Percentiles rank a stretch among this genome's conserved stretches.
phyloP scores from a whole-genome alignment of 37 sponge, comb jelly and placozoan species.

The Chondrosia reniformis region DNA sequence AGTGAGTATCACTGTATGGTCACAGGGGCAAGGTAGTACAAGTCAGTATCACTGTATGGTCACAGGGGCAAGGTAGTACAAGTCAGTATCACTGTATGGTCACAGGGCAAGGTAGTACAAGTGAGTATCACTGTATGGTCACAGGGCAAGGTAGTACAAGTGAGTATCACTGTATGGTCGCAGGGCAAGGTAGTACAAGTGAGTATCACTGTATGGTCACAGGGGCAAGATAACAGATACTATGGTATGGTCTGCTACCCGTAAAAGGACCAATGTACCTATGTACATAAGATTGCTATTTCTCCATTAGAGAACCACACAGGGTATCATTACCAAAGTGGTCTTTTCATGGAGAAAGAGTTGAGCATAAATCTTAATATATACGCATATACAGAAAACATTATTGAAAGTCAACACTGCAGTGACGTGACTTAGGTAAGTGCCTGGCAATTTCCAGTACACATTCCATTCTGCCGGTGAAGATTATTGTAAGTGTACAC shows the following conservation, averaged over 20 bases:
- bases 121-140: too few species aligned
- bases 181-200: too few species aligned
- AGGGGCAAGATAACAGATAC: not conserved
- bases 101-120: constrained; percentile 1
- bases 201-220: not conserved
- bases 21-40: too few species aligned
- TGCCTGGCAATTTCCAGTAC: too few species aligned
- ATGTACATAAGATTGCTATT: not conserved
- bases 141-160: too few species aligned
- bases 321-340: not conserved
- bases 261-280: constrained; percentile 11
- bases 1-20: too few species aligned
- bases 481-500: too few species aligned
- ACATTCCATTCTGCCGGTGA: too few species aligned
- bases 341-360: constrained; percentile 21
- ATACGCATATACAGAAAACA: not conserved
- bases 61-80: too few species aligned
- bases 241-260: not conserved
- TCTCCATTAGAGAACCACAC: constrained; percentile 19
- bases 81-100: too few species aligned
- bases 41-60: too few species aligned
- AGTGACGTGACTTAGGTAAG: not conserved
- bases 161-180: too few species aligned
- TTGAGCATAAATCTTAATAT: not conserved
- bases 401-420: not conserved